Evolutionary conservation across 2,888 invertebrate genomes (phyloP), one percentile per base, ranked within the genome.

Genomic region (Chrysina gloriosa): DNA sequence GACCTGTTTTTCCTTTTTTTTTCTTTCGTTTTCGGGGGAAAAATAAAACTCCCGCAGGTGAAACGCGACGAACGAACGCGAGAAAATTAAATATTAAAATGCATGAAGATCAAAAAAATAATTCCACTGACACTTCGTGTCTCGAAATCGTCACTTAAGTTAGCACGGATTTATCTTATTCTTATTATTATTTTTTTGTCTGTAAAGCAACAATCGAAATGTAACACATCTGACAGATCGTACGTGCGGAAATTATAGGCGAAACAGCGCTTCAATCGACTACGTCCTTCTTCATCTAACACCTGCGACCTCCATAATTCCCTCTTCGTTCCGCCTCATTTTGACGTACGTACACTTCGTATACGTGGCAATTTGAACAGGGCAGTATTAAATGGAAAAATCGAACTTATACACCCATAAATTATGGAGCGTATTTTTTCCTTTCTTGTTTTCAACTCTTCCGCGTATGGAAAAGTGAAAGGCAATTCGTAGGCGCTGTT

Each of bases 301-400:
- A n/a, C 19, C 19, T 5, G 0, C 3, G 6, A 11, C 11, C 34
- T 14, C 9, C 11, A 42, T 39, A 21, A 5, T 2, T 23, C 9
- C 34, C 31, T 39, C 31, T 19, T 56, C 21, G 42, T 45, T 16
- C 27, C 2, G n/a, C 11, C 4, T 25, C 2, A n/a, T 9, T n/a
- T 45, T 65, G 65, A 65, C 65, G 65, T 65, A 50, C 42, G 25
- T 7, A 6, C n/a, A n/a, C n/a, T n/a, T 7, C 25, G 14, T 11
- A 65, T 56, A 65, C 65, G 65, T 65, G 65, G 65, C 65, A 56
- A 31, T 42, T 16, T 9, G 19, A 50, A 14, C 31, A 48, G 48
- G 48, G 21, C 45, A 47, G 63, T 31, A 27, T 47, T 63, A 5
- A 31, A 31, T 63, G 52, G 36, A 64, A 42, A 52, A 65, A 36